Conservation (phyloP, 2,888 invertebrate species). For the Drosophila planitibia region DNA sequence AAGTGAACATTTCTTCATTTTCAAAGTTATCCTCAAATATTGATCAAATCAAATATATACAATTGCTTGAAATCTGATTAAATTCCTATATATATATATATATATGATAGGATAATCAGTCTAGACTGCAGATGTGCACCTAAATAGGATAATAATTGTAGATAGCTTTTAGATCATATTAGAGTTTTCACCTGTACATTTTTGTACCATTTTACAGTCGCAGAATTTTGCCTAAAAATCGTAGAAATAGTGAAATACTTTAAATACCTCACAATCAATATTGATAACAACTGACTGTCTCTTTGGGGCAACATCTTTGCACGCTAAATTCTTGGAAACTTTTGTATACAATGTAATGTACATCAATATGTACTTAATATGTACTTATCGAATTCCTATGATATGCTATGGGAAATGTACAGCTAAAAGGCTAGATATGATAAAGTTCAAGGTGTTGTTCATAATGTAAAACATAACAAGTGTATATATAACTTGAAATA, state of each 20-base stretch:
- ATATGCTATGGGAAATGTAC: neutral
- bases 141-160: neutral
- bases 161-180: neutral
- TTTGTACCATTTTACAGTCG: neutral
- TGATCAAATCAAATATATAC: neutral
- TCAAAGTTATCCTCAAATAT: neutral
- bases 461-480: neutral
- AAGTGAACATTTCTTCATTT: neutral
- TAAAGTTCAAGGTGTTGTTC: neutral
- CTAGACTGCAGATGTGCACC: neutral
- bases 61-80: neutral
- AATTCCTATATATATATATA: neutral
- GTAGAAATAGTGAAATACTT: neutral
- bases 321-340: neutral
- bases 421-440: neutral
- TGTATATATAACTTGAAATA: neutral
- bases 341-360: neutral
- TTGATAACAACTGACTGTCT: conserved; percentile 12
- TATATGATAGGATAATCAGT: neutral
- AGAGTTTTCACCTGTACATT: neutral
- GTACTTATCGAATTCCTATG: neutral
- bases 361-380: neutral
- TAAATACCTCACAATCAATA: conserved; percentile 5
- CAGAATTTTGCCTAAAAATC: neutral
- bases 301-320: neutral